Evolutionary conservation across 1,140 invertebrate species (phyloP), one percentile per base, ranked within the genome.

Genomic region (Lycorma delicatula): DNA sequence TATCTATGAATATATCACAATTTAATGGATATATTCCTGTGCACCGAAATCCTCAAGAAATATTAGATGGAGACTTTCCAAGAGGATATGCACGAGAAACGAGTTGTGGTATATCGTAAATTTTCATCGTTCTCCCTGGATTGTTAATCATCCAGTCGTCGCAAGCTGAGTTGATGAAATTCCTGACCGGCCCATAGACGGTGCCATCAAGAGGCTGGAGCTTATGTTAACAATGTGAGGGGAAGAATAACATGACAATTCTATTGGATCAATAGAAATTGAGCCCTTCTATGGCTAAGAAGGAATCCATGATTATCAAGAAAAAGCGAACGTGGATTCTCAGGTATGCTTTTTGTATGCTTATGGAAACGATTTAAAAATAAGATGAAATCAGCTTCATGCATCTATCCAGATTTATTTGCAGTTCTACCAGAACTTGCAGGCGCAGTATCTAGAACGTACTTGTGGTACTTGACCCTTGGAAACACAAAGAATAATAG

Each of bases 361-460:
- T 58, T 58, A 34, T 70, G 41, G 60, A 71, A 69, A 66, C 74
- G 69, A 49, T 70, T 47, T 27, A 75, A 53, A 52, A 71, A 70
- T 44, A 60, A 41, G 26, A 71, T 26, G 68, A 78, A 79, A 58
- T 70, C 59, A 13, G 65, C 59, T n/a, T 57, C 62, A 11, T 62
- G 74, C 70, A 78, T 76, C 74, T 76, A 78, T 3, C 76, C 77
- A 62, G 63, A 71, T 53, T 26, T 63, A 29, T 71, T n/a, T n/a
- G n/a, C n/a, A n/a, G n/a, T n/a, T n/a, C n/a, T n/a, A n/a, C n/a
- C n/a, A n/a, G n/a, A n/a, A n/a, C n/a, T n/a, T n/a, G n/a, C n/a
- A n/a, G n/a, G n/a, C n/a, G n/a, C n/a, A n/a, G n/a, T n/a, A n/a
- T n/a, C 38, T 4, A 70, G 58, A 56, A 71, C 68, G 12, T 64